phyloP scores from a whole-genome alignment of 64 coral and sea anemone genomes.

The Montipora capricornis region DNA sequence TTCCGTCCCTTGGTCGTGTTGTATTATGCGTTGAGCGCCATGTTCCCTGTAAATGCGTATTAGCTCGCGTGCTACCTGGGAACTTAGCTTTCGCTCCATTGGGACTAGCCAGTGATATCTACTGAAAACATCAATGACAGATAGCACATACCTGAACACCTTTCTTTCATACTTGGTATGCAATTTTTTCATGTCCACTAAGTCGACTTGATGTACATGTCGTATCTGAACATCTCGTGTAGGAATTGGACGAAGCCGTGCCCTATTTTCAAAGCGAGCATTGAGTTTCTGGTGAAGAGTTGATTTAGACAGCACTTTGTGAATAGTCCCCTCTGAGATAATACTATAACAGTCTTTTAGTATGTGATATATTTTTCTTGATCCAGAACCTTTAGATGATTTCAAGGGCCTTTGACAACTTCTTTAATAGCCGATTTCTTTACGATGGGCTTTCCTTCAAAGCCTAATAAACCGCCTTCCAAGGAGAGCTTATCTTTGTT shows the following conservation, averaged over 20 bases:
- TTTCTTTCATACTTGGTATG: conserved; percentile 23
- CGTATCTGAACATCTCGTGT: background rate
- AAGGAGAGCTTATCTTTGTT: no score
- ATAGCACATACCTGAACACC: conserved; percentile 48
- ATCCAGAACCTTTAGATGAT: no score
- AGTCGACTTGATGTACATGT: no score
- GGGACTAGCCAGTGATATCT: conserved; percentile 25
- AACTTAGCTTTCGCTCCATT: conserved; percentile 20
- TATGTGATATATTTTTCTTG: no score
- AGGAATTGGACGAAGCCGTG: conserved; percentile 1
- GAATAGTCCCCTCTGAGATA: no score
- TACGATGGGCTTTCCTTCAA: no score
- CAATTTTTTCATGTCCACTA: background rate
- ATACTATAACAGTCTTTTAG: background rate
- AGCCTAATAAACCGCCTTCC: no score
- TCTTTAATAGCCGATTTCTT: no score
- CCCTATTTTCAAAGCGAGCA: background rate
- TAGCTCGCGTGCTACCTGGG: background rate
- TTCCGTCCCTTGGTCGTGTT: conserved; percentile 42
- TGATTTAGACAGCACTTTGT: no score
- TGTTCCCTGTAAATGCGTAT: background rate
- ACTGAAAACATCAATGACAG: conserved; percentile 38
- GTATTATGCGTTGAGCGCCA: conserved; percentile 12
- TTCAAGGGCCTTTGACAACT: no score
- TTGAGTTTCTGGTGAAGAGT: no score